Conservation (phyloP, 2,113 vertebrate species). For the Formicarius rufipectus region DNA sequence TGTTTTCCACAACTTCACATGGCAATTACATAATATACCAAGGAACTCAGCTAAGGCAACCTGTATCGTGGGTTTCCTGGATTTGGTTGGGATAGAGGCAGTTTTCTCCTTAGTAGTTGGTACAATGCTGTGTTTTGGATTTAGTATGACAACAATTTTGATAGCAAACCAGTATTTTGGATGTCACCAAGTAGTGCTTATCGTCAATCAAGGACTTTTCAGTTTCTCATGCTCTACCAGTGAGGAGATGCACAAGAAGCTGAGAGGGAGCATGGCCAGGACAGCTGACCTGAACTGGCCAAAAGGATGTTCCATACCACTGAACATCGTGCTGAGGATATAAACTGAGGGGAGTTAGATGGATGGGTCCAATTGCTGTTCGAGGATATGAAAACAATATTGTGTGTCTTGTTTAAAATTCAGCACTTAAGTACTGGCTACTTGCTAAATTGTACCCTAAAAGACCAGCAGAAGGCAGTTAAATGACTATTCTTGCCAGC, state of each 20-base stretch:
- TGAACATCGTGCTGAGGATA: not conserved
- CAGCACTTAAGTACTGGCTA: not conserved
- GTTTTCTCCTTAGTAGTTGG: not conserved
- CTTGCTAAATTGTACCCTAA: not conserved
- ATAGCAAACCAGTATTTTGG: not conserved
- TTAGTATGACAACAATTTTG: not conserved
- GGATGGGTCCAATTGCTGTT: accelerated
- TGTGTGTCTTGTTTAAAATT: not conserved
- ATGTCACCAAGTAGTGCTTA: not conserved
- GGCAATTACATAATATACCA: not conserved
- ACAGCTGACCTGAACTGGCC: not conserved
- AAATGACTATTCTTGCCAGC: not conserved
- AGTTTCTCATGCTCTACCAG: not conserved
- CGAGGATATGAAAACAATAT: not conserved
- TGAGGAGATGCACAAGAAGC: not conserved
- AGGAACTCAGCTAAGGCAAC: not conserved
- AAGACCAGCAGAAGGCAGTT: not conserved
- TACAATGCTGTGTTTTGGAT: not conserved
- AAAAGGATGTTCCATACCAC: not conserved
- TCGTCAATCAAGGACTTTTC: not conserved
- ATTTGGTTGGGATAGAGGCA: not conserved
- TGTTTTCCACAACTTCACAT: not conserved
- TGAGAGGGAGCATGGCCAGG: not conserved
- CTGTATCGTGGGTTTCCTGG: not conserved
- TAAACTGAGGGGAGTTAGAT: not conserved